Evolutionary conservation across 2,113 vertebrate genomes (phyloP).

Genomic region (Engraulis encrasicolus): DNA sequence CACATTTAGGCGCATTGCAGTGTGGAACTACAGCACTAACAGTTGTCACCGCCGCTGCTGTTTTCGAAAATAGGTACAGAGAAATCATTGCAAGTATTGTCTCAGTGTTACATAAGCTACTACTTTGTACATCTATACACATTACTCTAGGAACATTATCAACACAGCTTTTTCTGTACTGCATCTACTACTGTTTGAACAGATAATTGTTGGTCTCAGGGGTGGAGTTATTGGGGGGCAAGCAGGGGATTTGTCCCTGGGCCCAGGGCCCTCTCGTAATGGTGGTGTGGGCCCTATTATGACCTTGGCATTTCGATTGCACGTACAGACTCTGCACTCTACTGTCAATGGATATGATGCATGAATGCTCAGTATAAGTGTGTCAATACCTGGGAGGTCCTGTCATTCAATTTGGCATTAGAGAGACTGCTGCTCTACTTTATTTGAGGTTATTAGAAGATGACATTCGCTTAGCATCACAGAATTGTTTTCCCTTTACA

Average conservation of each 20-base stretch:
- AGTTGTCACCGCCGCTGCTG: not conserved
- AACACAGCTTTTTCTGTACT: not conserved
- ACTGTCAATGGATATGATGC: too few species aligned
- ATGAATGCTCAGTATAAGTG: too few species aligned
- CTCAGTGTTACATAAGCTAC: too few species aligned
- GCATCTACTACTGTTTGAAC: not conserved
- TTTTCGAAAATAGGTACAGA: not conserved
- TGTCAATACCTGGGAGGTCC: not conserved
- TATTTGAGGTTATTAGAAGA: not conserved
- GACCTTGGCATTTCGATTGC: too few species aligned
- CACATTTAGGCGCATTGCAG: not conserved
- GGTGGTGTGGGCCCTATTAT: too few species aligned
- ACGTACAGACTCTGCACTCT: too few species aligned
- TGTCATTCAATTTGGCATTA: not conserved
- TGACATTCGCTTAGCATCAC: not conserved
- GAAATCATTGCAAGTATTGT: not conserved
- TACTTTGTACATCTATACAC: too few species aligned
- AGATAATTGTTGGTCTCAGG: too few species aligned
- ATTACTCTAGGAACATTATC: not conserved
- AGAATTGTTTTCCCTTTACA: not conserved
- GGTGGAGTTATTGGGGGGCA: too few species aligned
- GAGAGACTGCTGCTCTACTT: not conserved
- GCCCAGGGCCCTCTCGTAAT: too few species aligned
- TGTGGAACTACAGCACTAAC: not conserved
- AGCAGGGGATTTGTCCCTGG: too few species aligned